Percentiles rank a stretch among this genome's conserved stretches.
Conservation (phyloP, 2,113 vertebrate species). For the Oreochromis spilurus region DNA sequence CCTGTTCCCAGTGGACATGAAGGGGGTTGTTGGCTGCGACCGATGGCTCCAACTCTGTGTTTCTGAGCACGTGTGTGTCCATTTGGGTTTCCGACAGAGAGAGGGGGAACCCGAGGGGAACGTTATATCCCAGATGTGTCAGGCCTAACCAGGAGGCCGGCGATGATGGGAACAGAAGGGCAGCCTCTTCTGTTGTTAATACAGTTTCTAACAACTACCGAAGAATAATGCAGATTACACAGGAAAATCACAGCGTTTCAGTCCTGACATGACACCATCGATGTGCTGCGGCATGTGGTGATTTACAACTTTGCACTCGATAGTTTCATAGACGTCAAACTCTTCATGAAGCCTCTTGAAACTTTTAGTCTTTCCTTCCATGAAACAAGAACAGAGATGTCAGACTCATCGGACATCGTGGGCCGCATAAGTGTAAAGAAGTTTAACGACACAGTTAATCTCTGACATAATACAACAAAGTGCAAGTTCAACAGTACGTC, state of each 20-base stretch:
- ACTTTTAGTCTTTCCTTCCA: background rate
- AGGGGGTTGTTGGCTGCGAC: constrained; percentile 18
- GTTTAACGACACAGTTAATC: background rate
- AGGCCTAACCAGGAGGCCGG: constrained; percentile 17
- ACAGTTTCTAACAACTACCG: background rate
- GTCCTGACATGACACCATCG: background rate
- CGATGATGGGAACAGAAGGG: constrained; percentile 24
- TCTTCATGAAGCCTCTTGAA: background rate
- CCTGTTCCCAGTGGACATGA: constrained; percentile 45
- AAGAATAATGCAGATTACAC: background rate
- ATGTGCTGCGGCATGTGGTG: background rate
- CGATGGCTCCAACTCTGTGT: constrained; percentile 18
- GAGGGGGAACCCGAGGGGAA: constrained; percentile 13
- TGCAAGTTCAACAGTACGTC: background rate
- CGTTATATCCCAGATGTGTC: constrained; percentile 60
- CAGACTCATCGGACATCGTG: background rate
- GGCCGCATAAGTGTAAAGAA: background rate
- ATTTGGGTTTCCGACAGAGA: background rate
- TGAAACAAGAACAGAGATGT: background rate
- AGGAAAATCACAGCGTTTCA: background rate
- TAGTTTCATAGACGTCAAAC: background rate
- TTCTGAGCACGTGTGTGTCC: background rate
- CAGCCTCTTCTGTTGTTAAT: background rate
- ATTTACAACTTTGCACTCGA: background rate
- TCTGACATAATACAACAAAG: background rate